phyloP scores from a whole-genome alignment of 1,140 invertebrate genomes.

The Planococcus citri region DNA sequence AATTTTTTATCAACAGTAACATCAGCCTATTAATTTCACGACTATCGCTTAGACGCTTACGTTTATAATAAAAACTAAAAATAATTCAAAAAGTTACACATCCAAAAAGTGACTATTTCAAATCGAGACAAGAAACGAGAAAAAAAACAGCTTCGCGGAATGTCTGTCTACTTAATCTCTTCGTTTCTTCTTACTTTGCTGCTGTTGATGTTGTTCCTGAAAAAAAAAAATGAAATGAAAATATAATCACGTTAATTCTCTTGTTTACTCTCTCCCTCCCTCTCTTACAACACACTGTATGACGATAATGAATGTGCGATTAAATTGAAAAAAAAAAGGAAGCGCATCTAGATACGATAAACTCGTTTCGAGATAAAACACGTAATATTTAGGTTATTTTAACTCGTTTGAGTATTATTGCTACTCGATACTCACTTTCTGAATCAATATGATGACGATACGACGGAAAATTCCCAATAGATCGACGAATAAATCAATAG shows the following conservation, averaged over 20 bases:
- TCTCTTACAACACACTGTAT: no score
- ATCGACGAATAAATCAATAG: constrained; percentile 83
- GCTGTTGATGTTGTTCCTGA: background rate
- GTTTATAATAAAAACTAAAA: background rate
- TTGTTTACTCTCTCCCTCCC: no score
- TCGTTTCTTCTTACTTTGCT: background rate
- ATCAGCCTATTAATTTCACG: background rate
- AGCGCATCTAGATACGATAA: no score
- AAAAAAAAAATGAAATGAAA: no score
- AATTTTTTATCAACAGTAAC: background rate
- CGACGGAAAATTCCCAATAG: constrained; percentile 82
- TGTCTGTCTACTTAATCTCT: background rate
- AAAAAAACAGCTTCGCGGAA: background rate
- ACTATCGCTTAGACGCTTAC: background rate
- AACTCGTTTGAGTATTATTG: no score
- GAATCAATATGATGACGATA: constrained; percentile 72
- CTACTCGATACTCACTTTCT: constrained; percentile 52
- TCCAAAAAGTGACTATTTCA: background rate
- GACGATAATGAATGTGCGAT: no score
- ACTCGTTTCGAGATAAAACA: no score
- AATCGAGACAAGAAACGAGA: background rate
- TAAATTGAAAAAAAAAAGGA: no score
- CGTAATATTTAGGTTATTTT: no score
- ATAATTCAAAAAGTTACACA: background rate
- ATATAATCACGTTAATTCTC: no score